Evolutionary conservation across 1,140 invertebrate genomes (phyloP).

Genomic region (Cardiocondyla obscurior): DNA sequence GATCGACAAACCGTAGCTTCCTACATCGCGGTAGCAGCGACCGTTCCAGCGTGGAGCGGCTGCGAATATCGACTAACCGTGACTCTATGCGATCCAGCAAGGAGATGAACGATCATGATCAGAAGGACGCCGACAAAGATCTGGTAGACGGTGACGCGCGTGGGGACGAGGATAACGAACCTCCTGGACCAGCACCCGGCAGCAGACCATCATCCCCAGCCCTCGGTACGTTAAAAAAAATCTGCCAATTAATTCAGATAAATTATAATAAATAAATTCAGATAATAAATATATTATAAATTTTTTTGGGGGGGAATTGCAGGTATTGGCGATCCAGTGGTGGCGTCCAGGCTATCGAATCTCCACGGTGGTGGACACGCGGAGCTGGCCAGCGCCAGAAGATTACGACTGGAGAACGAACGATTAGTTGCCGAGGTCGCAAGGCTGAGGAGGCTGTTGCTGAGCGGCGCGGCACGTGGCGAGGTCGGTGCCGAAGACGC

Average conservation of each 20-base stretch:
- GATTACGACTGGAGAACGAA: constrained; percentile 88
- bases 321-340: constrained; percentile 79
- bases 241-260: too few relatives aligned
- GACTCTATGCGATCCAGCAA: constrained; percentile 75
- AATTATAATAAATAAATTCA: too few relatives aligned
- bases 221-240: constrained; percentile 74
- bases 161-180: constrained; percentile 82
- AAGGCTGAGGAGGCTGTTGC: constrained; percentile 85
- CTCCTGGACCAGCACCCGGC: constrained; percentile 81
- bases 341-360: constrained; percentile 80
- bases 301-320: constrained; percentile 10
- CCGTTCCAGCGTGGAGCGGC: constrained; percentile 77
- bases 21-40: constrained; percentile 77
- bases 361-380: constrained; percentile 75
- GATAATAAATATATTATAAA: too few relatives aligned
- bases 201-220: constrained; percentile 82
- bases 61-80: constrained; percentile 79
- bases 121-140: constrained; percentile 76
- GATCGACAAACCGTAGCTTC: constrained; percentile 67
- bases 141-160: constrained; percentile 79
- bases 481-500: constrained; percentile 84
- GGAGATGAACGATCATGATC: constrained; percentile 76
- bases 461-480: constrained; percentile 86
- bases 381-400: constrained; percentile 82
- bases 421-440: constrained; percentile 88